Percentiles rank a stretch among this genome's conserved stretches.
Evolutionary conservation across 1,140 invertebrate species (phyloP).

Genomic region (Atta colombica): DNA sequence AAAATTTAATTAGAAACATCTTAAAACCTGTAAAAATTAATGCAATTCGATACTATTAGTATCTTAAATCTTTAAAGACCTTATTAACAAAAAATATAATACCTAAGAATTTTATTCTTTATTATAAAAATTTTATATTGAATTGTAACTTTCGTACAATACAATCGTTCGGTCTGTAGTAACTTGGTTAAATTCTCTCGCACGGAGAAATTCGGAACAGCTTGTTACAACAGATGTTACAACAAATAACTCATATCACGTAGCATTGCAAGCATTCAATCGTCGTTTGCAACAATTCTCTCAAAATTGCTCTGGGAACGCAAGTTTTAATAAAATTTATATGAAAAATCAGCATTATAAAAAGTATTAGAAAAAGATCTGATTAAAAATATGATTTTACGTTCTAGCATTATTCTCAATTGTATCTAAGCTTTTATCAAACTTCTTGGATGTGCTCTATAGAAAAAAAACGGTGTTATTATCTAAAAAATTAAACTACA

Average conservation of each 20-base stretch:
- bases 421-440: background rate
- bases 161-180: background rate
- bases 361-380: background rate
- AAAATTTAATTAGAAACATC: no score
- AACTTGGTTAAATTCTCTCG: background rate
- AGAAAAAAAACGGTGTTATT: no score
- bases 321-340: background rate
- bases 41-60: no score
- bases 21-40: no score
- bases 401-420: background rate
- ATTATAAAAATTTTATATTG: background rate
- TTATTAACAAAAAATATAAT: no score
- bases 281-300: background rate
- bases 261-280: background rate
- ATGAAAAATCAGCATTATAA: background rate
- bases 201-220: slow-evolving; percentile 3
- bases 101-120: no score
- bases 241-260: slow-evolving; percentile 16
- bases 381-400: background rate
- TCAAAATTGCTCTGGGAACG: background rate
- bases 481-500: no score
- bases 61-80: no score
- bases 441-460: background rate
- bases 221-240: slow-evolving; percentile 31
- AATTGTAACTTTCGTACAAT: background rate